phyloP scores from a whole-genome alignment of 2,113 vertebrate genomes.

The Pomatostomus ruficeps region DNA sequence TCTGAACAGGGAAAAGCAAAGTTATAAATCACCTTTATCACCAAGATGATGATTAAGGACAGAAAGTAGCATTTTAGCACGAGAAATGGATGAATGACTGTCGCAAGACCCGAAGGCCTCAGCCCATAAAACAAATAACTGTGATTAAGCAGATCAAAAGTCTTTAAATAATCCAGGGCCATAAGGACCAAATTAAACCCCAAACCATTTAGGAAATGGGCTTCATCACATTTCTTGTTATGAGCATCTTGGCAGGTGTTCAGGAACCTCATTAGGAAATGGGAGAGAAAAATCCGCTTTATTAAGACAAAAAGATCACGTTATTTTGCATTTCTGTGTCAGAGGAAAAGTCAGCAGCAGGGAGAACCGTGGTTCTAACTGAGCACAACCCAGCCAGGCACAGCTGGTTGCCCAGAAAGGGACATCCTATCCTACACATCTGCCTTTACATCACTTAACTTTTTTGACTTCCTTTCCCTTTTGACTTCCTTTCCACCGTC shows the following conservation, averaged over 20 bases:
- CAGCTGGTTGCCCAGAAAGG: neutral
- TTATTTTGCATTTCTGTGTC: neutral
- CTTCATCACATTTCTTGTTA: constrained; percentile 17
- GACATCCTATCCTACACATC: accelerated
- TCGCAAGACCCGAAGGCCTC: neutral
- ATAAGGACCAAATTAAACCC: constrained; percentile 27
- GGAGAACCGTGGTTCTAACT: neutral
- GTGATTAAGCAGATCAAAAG: constrained; percentile 43
- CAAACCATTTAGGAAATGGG: constrained; percentile 32
- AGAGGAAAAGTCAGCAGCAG: neutral
- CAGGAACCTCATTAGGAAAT: constrained; percentile 40
- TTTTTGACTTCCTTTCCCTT: neutral
- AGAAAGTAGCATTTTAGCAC: neutral
- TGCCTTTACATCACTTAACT: neutral
- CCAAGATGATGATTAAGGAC: neutral
- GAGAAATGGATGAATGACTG: neutral
- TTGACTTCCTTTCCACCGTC: neutral
- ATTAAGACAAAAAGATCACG: neutral
- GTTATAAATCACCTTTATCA: constrained; percentile 32
- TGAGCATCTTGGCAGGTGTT: neutral
- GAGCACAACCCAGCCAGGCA: neutral
- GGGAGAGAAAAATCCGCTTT: neutral
- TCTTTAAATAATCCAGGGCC: constrained; percentile 4
- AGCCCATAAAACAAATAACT: constrained; percentile 38
- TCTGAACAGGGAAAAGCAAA: neutral